Conservation (phyloP, 2,797 vertebrate genomes). For the Eutrigla gurnardus region DNA sequence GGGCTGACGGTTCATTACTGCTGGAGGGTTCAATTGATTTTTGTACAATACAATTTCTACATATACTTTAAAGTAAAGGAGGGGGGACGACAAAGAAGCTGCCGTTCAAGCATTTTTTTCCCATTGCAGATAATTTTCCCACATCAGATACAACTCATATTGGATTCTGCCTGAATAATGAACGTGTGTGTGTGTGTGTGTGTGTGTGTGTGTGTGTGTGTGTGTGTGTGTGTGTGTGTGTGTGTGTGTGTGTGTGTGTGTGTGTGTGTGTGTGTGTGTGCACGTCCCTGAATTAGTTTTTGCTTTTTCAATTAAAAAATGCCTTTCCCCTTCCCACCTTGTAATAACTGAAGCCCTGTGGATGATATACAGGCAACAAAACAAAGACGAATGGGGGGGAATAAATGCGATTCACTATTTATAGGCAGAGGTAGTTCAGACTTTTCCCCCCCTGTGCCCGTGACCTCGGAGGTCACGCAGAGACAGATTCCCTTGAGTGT, state of each 20-base stretch:
- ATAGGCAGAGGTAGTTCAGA: slow-evolving; percentile 28
- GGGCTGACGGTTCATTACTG: slow-evolving; percentile 58
- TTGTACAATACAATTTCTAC: slow-evolving; percentile 36
- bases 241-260: background rate
- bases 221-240: too few species aligned
- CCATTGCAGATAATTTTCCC: slow-evolving; percentile 34
- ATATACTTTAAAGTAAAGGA: slow-evolving; percentile 33
- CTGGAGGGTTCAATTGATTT: slow-evolving; percentile 57
- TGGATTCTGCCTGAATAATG: slow-evolving; percentile 54
- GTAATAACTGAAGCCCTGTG: slow-evolving; percentile 27
- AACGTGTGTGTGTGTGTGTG: slow-evolving; percentile 17
- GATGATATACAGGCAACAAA: slow-evolving; percentile 7
- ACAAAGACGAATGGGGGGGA: slow-evolving; percentile 1
- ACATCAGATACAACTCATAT: slow-evolving; percentile 51
- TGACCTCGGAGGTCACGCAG: slow-evolving; percentile 49
- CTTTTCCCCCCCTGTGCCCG: slow-evolving; percentile 10
- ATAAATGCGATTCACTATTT: slow-evolving; percentile 13
- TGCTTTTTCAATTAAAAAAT: slow-evolving; percentile 49
- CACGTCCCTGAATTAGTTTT: slow-evolving; percentile 17
- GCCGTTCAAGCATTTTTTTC: slow-evolving; percentile 33
- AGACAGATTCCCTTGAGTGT: slow-evolving; percentile 54
- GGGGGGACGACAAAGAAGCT: slow-evolving; percentile 22
- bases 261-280: too few species aligned
- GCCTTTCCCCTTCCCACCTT: slow-evolving; percentile 6
- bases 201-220: background rate